Conservation (phyloP, 1,140 invertebrate genomes). For the Dendroctonus valens region DNA sequence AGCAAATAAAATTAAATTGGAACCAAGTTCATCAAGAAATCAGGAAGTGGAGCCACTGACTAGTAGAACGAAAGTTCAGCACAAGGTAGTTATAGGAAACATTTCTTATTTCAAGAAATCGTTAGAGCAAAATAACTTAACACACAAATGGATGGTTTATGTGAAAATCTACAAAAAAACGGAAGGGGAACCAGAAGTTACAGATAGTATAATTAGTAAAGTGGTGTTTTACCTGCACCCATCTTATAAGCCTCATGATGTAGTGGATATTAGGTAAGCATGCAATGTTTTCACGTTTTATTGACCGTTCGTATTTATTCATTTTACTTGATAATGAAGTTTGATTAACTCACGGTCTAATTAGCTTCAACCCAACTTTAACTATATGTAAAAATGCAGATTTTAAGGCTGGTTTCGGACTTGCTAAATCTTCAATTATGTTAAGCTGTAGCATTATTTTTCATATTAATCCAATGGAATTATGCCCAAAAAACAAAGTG, state of each 20-base stretch:
- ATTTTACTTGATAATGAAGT: no score
- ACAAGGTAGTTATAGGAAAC: conserved; percentile 70
- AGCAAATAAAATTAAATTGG: conserved; percentile 15
- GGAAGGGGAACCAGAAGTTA: conserved; percentile 61
- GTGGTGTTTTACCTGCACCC: conserved; percentile 81
- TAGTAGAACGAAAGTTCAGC: conserved; percentile 45
- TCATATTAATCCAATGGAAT: no score
- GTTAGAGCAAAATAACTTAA: conserved; percentile 69
- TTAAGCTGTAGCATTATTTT: no score
- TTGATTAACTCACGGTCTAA: no score
- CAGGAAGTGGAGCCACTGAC: conserved; percentile 15
- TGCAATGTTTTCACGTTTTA: neutral
- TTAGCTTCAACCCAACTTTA: no score
- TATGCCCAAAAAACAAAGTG: no score
- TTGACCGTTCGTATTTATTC: neutral
- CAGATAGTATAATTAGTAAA: conserved; percentile 62
- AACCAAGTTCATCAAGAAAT: conserved; percentile 12
- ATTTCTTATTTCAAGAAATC: conserved; percentile 79
- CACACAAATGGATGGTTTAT: conserved; percentile 90
- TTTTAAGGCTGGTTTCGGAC: no score
- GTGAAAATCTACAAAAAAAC: conserved; percentile 59
- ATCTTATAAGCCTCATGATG: conserved; percentile 85
- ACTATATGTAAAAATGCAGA: no score
- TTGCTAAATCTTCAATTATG: no score
- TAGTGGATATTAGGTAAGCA: conserved; percentile 72